Conservation (phyloP, 2,888 invertebrate genomes). For the Syritta pipiens region DNA sequence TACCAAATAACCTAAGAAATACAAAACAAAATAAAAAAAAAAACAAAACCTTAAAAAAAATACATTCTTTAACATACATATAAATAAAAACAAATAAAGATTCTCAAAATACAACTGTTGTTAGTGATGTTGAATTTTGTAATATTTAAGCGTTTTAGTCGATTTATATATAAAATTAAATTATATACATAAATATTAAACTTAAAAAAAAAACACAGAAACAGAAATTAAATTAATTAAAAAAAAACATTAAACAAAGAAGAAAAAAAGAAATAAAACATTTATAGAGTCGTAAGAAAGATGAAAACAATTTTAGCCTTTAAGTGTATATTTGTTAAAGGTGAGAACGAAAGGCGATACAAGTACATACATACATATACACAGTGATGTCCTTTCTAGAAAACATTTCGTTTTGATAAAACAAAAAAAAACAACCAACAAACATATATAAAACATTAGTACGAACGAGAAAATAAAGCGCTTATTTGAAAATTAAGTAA, state of each 20-base stretch:
- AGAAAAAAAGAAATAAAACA: conserved; percentile 12
- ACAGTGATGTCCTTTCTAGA: conserved; percentile 32
- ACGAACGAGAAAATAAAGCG: conserved; percentile 58
- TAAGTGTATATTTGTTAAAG: conserved; percentile 65
- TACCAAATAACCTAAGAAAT: conserved; percentile 67
- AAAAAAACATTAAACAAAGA: conserved; percentile 12
- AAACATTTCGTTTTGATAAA: conserved; percentile 41
- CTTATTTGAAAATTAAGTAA: conserved; percentile 66
- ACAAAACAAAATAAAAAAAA: conserved; percentile 47
- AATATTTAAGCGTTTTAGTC: conserved; percentile 70
- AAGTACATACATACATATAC: conserved; percentile 3
- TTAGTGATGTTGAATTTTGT: conserved; percentile 72
- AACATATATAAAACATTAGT: conserved; percentile 26
- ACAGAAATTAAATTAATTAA: conserved; percentile 44
- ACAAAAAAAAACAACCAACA: conserved; percentile 6
- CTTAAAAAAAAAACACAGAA: conserved; percentile 19
- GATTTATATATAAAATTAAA: conserved; percentile 70
- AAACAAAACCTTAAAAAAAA: conserved; percentile 24
- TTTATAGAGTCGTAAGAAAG: not conserved
- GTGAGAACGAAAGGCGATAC: conserved; percentile 9
- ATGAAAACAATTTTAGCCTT: conserved; percentile 49
- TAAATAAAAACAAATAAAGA: conserved; percentile 54
- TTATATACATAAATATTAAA: conserved; percentile 53
- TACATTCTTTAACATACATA: conserved; percentile 54
- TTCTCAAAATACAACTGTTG: conserved; percentile 69